Evolutionary conservation across 23 tunicate species (phyloP).

Genomic region (Clavelina lepadiformis): DNA sequence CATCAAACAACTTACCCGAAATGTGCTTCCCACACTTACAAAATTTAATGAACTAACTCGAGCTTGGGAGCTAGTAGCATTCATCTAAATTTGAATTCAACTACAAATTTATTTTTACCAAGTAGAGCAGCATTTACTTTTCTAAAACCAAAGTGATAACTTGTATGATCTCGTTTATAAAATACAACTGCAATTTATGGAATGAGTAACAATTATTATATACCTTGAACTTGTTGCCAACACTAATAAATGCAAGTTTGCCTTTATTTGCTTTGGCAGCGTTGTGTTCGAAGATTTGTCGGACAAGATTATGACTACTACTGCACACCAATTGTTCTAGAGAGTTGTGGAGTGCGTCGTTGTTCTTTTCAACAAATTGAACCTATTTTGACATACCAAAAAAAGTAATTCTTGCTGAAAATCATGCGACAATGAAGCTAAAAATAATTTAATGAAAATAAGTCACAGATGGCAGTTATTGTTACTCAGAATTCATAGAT

Average conservation of each 20-base stretch:
- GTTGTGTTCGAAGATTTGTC: constrained; percentile 47
- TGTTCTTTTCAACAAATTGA: constrained; percentile 95
- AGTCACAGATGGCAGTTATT: no score
- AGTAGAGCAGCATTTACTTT: not conserved
- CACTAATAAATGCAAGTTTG: constrained; percentile 88
- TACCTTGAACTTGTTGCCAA: constrained; percentile 93
- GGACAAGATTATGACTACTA: constrained; percentile 69
- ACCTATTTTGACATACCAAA: constrained; percentile 53
- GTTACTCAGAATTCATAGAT: no score
- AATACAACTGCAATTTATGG: not conserved
- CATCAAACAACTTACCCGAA: constrained; percentile 46
- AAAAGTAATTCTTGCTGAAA: no score
- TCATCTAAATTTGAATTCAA: constrained; percentile 8
- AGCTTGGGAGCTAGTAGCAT: constrained; percentile 2
- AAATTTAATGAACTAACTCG: constrained; percentile 53
- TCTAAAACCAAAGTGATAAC: not conserved
- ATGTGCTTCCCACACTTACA: constrained; percentile 49
- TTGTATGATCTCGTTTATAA: not conserved
- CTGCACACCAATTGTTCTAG: constrained; percentile 61
- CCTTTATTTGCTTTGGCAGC: constrained; percentile 58
- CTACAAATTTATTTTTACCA: not conserved
- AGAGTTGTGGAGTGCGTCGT: constrained; percentile 96
- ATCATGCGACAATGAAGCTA: no score
- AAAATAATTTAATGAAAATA: no score
- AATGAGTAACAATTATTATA: not conserved